Percentiles rank a stretch among this genome's conserved stretches.
Evolutionary conservation across 2,888 invertebrate genomes (phyloP).

Genomic region (Papilio protenor): DNA sequence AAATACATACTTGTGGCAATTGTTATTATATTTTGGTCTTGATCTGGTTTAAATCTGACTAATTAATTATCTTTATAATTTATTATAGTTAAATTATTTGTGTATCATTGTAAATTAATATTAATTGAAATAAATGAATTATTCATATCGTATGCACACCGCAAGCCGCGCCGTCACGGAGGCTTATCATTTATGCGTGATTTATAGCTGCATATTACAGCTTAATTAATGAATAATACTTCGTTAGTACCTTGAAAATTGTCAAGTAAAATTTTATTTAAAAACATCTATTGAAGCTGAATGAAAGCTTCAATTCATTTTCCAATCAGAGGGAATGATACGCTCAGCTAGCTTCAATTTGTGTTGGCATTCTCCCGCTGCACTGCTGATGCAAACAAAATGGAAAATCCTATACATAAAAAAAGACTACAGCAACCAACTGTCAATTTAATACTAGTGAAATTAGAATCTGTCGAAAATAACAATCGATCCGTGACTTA

Average conservation of each 20-base stretch:
- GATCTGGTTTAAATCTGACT: background rate
- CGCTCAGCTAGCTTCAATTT: conserved; percentile 23
- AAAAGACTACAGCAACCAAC: background rate
- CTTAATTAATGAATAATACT: conserved; percentile 11
- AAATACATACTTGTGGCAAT: background rate
- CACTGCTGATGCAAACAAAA: background rate
- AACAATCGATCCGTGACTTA: background rate
- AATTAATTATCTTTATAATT: background rate
- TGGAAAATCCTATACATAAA: background rate
- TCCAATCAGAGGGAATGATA: conserved; percentile 29
- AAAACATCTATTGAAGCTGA: conserved; percentile 24
- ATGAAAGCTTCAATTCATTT: conserved; percentile 32
- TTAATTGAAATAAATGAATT: conserved; percentile 12
- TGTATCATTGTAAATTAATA: background rate
- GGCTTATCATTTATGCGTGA: conserved; percentile 2
- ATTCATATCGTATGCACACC: conserved; percentile 5
- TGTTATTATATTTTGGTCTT: background rate
- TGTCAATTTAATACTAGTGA: background rate
- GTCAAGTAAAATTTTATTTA: conserved; percentile 4
- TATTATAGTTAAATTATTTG: background rate
- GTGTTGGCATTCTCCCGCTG: background rate
- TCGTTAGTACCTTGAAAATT: background rate
- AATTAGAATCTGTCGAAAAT: background rate
- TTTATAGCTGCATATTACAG: background rate
- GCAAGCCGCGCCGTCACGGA: background rate